A percentile compares a stretch with the other conserved stretches of the same genome.
Conservation (phyloP, 2,113 vertebrate genomes). For the Gymnogyps californianus region DNA sequence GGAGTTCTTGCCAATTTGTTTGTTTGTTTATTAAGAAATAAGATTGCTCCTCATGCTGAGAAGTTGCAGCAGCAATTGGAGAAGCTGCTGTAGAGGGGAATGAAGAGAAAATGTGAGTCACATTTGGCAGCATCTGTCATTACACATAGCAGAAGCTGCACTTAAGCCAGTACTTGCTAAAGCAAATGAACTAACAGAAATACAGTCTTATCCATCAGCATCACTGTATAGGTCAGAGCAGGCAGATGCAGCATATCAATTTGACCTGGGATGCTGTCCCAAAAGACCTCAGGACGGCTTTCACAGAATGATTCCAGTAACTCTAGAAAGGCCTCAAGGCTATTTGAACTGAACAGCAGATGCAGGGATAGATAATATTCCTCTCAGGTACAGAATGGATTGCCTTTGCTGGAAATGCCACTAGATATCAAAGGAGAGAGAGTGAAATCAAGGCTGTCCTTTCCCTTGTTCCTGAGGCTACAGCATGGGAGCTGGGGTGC, state of each 20-base stretch:
- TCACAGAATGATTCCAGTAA: neutral
- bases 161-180: neutral
- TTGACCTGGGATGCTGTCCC: neutral
- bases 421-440: neutral
- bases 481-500: neutral
- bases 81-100: neutral
- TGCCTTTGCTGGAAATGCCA: neutral
- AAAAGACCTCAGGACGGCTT: slow-evolving; percentile 1
- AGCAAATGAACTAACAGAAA: slow-evolving; percentile 1
- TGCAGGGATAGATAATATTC: neutral
- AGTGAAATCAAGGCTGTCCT: neutral
- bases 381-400: neutral
- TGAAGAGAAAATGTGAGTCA: neutral
- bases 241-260: neutral
- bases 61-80: slow-evolving; percentile 18
- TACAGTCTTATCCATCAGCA: neutral
- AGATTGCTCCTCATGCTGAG: slow-evolving; percentile 17
- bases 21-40: slow-evolving; percentile 49
- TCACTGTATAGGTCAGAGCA: neutral
- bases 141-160: neutral
- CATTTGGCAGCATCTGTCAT: slow-evolving; percentile 19
- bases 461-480: neutral
- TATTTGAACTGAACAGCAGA: neutral
- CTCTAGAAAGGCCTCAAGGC: neutral
- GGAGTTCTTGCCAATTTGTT: slow-evolving; percentile 16